Evolutionary conservation across 1,140 invertebrate genomes (phyloP).

Genomic region (Drosophila tristis): DNA sequence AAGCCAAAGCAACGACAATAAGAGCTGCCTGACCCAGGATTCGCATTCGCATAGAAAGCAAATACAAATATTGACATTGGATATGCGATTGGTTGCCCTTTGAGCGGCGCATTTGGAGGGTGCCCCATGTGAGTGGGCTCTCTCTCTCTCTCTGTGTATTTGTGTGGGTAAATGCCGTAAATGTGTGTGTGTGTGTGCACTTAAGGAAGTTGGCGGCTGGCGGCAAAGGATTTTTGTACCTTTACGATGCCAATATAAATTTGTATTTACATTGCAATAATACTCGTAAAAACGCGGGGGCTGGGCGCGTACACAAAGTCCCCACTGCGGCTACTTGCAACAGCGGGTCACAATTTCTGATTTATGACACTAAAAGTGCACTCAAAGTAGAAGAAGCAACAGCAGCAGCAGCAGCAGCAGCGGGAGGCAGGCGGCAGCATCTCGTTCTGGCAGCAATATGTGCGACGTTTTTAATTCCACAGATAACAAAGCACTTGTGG

Average conservation of each 20-base stretch:
- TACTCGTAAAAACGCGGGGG: constrained; percentile 41
- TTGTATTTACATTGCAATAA: constrained; percentile 83
- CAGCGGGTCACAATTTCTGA: constrained; percentile 67
- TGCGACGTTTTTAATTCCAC: constrained; percentile 76
- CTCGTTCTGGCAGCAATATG: constrained; percentile 61
- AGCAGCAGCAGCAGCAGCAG: constrained; percentile 21
- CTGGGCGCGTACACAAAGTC: not conserved
- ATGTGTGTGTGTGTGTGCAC: constrained; percentile 31
- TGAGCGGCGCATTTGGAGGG: constrained; percentile 8
- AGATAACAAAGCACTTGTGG: constrained; percentile 76
- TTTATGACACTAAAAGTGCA: constrained; percentile 80
- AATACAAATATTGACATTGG: constrained; percentile 82
- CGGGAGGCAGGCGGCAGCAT: not conserved
- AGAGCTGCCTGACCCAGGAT: constrained; percentile 40
- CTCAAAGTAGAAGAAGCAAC: constrained; percentile 58
- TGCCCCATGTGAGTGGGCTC: constrained; percentile 20
- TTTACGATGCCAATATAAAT: constrained; percentile 83
- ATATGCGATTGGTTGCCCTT: constrained; percentile 70
- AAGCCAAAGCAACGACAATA: constrained; percentile 54
- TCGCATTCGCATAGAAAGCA: constrained; percentile 73
- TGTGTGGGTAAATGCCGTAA: constrained; percentile 15
- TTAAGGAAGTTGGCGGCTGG: constrained; percentile 55
- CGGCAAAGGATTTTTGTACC: constrained; percentile 68
- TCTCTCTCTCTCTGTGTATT: constrained; percentile 15
- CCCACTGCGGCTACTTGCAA: constrained; percentile 17